Percentiles rank a stretch among this genome's conserved stretches.
phyloP scores from a whole-genome alignment of 2,888 invertebrate genomes.

The Digitonthophagus gazella region DNA sequence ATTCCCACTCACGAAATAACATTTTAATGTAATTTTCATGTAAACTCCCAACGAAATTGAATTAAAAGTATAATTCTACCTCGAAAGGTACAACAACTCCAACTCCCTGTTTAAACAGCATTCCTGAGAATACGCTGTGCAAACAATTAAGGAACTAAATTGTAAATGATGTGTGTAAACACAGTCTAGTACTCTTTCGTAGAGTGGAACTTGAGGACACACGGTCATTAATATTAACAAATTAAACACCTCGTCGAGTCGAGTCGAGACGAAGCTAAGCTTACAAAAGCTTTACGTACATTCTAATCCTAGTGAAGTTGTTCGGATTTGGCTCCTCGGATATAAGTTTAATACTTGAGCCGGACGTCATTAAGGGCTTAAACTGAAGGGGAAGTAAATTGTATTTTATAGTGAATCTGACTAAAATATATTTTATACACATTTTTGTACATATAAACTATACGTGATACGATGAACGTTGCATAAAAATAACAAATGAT shows the following conservation, averaged over 20 bases:
- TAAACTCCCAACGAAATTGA: too few species aligned
- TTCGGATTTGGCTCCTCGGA: neutral
- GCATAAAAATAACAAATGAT: neutral
- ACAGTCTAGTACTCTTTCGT: neutral
- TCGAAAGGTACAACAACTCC: too few species aligned
- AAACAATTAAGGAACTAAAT: neutral
- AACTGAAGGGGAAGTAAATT: too few species aligned
- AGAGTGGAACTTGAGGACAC: neutral
- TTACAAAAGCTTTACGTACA: neutral
- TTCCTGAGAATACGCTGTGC: too few species aligned
- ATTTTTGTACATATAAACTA: neutral
- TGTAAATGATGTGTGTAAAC: conserved; percentile 8
- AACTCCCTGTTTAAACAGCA: too few species aligned
- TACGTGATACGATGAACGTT: neutral
- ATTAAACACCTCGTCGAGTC: conserved; percentile 10
- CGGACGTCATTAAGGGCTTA: neutral
- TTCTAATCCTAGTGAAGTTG: neutral
- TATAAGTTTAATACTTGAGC: neutral
- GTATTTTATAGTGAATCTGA: too few species aligned
- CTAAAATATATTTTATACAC: too few species aligned
- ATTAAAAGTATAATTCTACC: too few species aligned
- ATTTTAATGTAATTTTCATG: too few species aligned
- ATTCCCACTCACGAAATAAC: too few species aligned
- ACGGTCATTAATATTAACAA: conserved; percentile 13
- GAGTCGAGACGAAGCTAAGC: neutral